Percentiles rank a stretch among this genome's conserved stretches.
These are phyloP conservation scores for Neoascia interrupta DNA, from an alignment of 2,888 invertebrate genomes.

Conservation along the genomic window DNA sequence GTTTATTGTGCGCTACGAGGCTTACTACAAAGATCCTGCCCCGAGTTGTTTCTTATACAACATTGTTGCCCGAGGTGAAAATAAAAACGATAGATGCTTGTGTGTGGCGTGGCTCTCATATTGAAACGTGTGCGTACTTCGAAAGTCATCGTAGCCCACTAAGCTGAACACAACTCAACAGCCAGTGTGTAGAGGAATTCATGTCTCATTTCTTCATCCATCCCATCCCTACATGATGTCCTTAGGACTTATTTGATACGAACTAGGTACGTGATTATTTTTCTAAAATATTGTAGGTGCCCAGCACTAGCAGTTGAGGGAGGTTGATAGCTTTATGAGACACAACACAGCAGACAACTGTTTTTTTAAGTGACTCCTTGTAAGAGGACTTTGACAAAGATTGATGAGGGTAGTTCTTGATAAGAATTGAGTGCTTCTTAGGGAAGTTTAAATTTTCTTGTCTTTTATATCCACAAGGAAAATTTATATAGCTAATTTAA, in stretches of 20 bases:
- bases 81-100: background rate
- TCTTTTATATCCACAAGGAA: too few relatives aligned
- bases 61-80: background rate
- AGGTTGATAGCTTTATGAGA: background rate
- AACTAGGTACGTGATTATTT: background rate
- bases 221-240: background rate
- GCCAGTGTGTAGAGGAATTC: constrained; percentile 1
- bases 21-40: too few relatives aligned
- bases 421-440: background rate
- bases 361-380: background rate
- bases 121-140: constrained; percentile 3
- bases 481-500: too few relatives aligned
- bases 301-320: background rate
- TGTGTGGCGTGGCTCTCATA: too few relatives aligned
- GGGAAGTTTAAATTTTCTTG: too few relatives aligned
- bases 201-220: constrained; percentile 6
- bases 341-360: background rate
- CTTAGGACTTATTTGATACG: background rate
- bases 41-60: too few relatives aligned
- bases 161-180: too few relatives aligned
- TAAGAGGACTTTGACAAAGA: background rate
- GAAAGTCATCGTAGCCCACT: background rate
- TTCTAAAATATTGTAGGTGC: background rate
- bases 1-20: too few relatives aligned
- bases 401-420: background rate